A percentile compares a stretch with the other conserved stretches of the same genome.
phyloP scores from a whole-genome alignment of 2,113 vertebrate genomes.

The Synchiropus splendidus region DNA sequence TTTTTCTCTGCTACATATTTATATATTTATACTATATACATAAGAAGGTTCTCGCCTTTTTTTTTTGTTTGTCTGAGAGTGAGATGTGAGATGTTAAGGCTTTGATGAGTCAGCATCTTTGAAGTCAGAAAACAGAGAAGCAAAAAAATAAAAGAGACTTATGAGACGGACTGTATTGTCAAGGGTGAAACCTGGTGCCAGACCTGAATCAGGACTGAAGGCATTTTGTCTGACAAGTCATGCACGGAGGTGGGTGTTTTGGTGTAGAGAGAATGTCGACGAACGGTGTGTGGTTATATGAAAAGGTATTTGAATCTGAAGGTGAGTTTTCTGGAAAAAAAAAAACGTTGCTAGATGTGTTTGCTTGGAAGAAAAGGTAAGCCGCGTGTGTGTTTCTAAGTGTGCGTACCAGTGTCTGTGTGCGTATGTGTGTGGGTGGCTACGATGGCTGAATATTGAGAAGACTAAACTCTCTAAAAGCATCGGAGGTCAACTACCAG shows the following conservation, averaged over 20 bases:
- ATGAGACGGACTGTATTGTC: neutral
- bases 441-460: conserved; percentile 1
- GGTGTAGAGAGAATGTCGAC: conserved; percentile 10
- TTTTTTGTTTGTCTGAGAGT: conserved; percentile 12
- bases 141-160: neutral
- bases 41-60: conserved; percentile 17
- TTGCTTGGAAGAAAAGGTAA: too few species aligned
- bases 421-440: conserved; percentile 10
- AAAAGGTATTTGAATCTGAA: too few species aligned
- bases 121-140: neutral
- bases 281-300: too few species aligned
- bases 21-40: conserved; percentile 76
- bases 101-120: conserved; percentile 50
- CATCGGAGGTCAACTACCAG: conserved; percentile 8
- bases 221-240: conserved; percentile 38
- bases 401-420: too few species aligned
- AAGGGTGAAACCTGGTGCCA: conserved; percentile 29
- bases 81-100: conserved; percentile 61
- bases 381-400: too few species aligned
- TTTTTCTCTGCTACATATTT: conserved; percentile 64
- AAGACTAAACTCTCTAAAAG: conserved; percentile 28
- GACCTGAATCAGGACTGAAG: conserved; percentile 27
- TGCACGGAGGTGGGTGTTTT: conserved; percentile 6
- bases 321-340: too few species aligned
- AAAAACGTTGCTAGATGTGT: too few species aligned